These are phyloP conservation scores for Lucifuga dentata DNA, from an alignment of 2,113 vertebrate genomes.

Conservation along the genomic window DNA sequence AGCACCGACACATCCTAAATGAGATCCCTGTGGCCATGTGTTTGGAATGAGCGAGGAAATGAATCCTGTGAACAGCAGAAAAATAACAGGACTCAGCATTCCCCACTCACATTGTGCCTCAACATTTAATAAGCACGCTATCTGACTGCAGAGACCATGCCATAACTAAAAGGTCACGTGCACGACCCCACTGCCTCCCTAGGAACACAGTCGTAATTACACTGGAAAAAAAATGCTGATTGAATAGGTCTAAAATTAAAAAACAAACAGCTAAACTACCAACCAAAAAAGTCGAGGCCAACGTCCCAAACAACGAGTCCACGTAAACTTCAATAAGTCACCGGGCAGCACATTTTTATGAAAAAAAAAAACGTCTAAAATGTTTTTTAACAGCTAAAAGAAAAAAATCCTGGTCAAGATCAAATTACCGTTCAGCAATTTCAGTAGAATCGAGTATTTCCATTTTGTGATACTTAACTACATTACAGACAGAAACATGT, in stretches of 20 bases:
- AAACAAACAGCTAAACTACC: background rate
- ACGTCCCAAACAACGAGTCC: background rate
- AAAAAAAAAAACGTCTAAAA: no score
- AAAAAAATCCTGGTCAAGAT: no score
- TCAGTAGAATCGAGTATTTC: no score
- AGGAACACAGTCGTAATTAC: slow-evolving; percentile 49
- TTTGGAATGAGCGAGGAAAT: slow-evolving; percentile 45
- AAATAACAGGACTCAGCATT: slow-evolving; percentile 42
- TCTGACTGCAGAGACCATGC: slow-evolving; percentile 32
- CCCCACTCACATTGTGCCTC: slow-evolving; percentile 43
- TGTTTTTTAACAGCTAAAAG: no score
- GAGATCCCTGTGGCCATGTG: slow-evolving; percentile 50
- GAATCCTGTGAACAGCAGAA: slow-evolving; percentile 8
- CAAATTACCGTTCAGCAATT: no score
- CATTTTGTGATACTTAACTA: no score
- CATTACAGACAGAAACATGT: no score
- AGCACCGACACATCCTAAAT: slow-evolving; percentile 40
- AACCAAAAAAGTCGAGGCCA: background rate
- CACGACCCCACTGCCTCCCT: slow-evolving; percentile 21
- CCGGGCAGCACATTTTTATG: no score
- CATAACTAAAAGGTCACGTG: slow-evolving; percentile 37
- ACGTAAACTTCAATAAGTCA: slow-evolving; percentile 20
- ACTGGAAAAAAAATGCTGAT: slow-evolving; percentile 38
- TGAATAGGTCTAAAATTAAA: slow-evolving; percentile 36
- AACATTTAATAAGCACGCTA: slow-evolving; percentile 46